These are phyloP conservation scores for Musca domestica DNA, from an alignment of 1,140 invertebrate genomes.

Conservation along the genomic window DNA sequence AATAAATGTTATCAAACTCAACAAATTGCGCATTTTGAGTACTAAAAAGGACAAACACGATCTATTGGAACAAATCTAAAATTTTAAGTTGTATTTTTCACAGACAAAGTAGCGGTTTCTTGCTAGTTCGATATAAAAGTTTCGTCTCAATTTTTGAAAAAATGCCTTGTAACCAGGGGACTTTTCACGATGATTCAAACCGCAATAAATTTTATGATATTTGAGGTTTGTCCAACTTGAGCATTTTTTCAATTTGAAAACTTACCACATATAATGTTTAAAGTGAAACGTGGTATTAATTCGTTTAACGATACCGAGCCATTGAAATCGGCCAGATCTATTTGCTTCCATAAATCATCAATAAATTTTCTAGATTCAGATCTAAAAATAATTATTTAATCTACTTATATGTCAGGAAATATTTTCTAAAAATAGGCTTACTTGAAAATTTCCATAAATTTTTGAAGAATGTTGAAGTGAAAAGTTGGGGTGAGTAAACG, in stretches of 20 bases:
- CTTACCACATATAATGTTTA: slow-evolving; percentile 75
- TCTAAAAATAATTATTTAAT: slow-evolving; percentile 39
- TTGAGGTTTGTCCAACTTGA: too few relatives aligned
- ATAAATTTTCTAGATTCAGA: slow-evolving; percentile 52
- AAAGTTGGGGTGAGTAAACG: slow-evolving; percentile 85
- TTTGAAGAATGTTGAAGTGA: slow-evolving; percentile 81
- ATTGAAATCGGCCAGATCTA: slow-evolving; percentile 30
- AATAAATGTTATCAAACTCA: too few relatives aligned
- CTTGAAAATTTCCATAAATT: slow-evolving; percentile 71
- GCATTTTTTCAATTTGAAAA: not conserved
- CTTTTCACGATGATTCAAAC: too few relatives aligned
- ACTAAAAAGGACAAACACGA: too few relatives aligned
- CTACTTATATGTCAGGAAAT: not conserved
- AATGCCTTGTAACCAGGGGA: too few relatives aligned
- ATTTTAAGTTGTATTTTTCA: too few relatives aligned
- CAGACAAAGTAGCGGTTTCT: too few relatives aligned
- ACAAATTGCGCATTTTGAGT: too few relatives aligned
- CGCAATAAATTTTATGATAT: too few relatives aligned
- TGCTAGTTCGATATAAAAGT: too few relatives aligned
- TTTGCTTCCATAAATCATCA: slow-evolving; percentile 32
- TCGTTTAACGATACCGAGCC: slow-evolving; percentile 42
- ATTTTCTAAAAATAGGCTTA: slow-evolving; percentile 53
- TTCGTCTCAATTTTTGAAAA: too few relatives aligned
- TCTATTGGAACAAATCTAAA: too few relatives aligned
- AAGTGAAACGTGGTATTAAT: slow-evolving; percentile 67